phyloP scores from a whole-genome alignment of 1,140 invertebrate species.

The Whitmania pigra region DNA sequence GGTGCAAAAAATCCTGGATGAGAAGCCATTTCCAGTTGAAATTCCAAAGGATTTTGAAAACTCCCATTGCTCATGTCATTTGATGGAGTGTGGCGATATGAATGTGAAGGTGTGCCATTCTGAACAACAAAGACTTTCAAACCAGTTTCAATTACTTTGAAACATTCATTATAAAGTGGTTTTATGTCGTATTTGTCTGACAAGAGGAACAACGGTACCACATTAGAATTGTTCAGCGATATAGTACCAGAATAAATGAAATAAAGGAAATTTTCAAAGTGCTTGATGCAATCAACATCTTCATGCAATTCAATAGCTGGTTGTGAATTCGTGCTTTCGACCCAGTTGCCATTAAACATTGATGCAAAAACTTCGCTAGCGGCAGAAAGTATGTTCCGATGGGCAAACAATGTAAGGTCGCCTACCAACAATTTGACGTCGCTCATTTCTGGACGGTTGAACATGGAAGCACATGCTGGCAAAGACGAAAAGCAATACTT shows the following conservation, averaged over 20 bases:
- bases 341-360: constrained; percentile 22
- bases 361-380: constrained; percentile 22
- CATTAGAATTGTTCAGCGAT: constrained; percentile 18
- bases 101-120: not conserved
- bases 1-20: no score
- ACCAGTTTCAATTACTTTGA: constrained; percentile 24
- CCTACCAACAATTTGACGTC: constrained; percentile 21
- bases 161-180: constrained; percentile 21
- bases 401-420: constrained; percentile 19
- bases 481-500: constrained; percentile 20
- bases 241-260: constrained; percentile 24
- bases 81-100: no score
- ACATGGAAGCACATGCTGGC: constrained; percentile 19
- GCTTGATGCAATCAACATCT: constrained; percentile 23
- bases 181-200: constrained; percentile 24
- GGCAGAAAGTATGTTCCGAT: constrained; percentile 21
- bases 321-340: not conserved
- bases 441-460: constrained; percentile 21
- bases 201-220: constrained; percentile 23
- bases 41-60: no score
- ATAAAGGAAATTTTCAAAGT: constrained; percentile 24
- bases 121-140: constrained; percentile 23
- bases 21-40: no score
- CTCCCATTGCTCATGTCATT: no score
- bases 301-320: constrained; percentile 11